Percentiles rank a stretch among this genome's conserved stretches.
phyloP scores from a whole-genome alignment of 2,888 invertebrate genomes.

The Hypselothyrea guttata region DNA sequence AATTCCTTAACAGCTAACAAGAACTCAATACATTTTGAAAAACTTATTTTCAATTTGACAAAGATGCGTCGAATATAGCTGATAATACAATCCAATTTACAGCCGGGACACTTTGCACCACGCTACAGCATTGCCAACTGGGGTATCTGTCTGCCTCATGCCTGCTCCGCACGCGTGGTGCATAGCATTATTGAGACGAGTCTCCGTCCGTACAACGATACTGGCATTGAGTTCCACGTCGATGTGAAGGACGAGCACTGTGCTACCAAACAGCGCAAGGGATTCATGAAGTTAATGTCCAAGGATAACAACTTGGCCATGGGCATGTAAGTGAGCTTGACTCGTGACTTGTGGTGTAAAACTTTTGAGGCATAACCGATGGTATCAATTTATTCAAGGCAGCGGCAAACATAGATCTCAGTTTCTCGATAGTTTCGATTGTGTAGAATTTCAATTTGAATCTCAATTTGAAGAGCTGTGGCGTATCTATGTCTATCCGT shows the following conservation, averaged over 20 bases:
- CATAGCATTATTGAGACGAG: slow-evolving; percentile 84
- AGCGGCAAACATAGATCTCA: too few species aligned
- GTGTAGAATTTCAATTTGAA: too few species aligned
- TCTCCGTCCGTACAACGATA: slow-evolving; percentile 84
- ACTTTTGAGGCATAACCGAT: too few species aligned
- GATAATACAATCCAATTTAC: slow-evolving; percentile 45
- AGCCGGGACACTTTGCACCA: slow-evolving; percentile 89
- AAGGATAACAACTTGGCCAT: slow-evolving; percentile 82
- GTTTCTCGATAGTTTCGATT: too few species aligned
- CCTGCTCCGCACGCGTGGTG: slow-evolving; percentile 85
- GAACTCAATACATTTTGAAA: too few species aligned
- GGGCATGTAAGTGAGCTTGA: slow-evolving; percentile 84
- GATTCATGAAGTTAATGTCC: slow-evolving; percentile 66
- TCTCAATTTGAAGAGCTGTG: too few species aligned
- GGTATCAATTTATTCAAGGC: too few species aligned
- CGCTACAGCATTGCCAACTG: slow-evolving; percentile 88
- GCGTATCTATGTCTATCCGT: too few species aligned
- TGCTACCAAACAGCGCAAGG: slow-evolving; percentile 82
- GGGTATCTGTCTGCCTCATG: slow-evolving; percentile 87
- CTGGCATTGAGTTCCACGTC: slow-evolving; percentile 85
- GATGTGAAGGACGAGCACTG: slow-evolving; percentile 85
- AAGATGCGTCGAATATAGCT: too few species aligned
- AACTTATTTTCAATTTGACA: too few species aligned
- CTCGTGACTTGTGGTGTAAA: too few species aligned
- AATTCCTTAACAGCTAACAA: too few species aligned